Evolutionary conservation across 2,113 vertebrate genomes (phyloP), one percentile per base, ranked within the genome.

Genomic region (Vanacampus margaritifer): DNA sequence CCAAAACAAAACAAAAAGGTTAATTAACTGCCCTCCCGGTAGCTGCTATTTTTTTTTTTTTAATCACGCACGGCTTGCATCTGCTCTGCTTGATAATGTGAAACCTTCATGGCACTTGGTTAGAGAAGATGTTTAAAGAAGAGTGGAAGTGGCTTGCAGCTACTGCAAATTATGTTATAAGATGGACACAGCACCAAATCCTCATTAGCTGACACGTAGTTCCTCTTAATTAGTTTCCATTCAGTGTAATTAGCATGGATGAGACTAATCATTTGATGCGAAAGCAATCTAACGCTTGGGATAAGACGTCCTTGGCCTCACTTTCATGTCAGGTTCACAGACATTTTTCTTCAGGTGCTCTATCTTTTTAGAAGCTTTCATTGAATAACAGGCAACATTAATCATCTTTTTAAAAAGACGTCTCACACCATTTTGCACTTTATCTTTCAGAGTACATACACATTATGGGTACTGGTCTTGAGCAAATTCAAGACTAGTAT

Each of bases 181-280:
- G 92, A 93, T 91, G 91, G 93, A 94, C 92, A 90, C 89, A 93
- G 82, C 81, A 92, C 91, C 91, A 94, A 88, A 93, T 94, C 93
- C 94, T 96, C 94, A 97, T 96, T 96, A 97, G 93, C 93, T 85
- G 92, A 94, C 94, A 93, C 92, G 90, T 93, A 94, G 93, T 93
- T 95, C 92, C 93, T 95, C 93, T 93, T 97, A 97, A 98, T 98
- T 97, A 97, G 94, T 93, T 92, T 95, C 93, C 93, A 94, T 95
- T 94, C 94, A 92, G 86, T 91, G 91, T 95, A 97, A 95, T 98
- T 97, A 97, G 92, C 93, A 91, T 87, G 89, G 92, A 95, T 93
- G 93, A 93, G 92, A 91, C 94, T 96, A 95, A 97, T 97, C 95
- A 95, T 93, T 92, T 93, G 93, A 94, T 94, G 95, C 93, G 93